These are phyloP conservation scores for Oscheius onirici DNA, from an alignment of 2,888 invertebrate species.

Conservation along the genomic window DNA sequence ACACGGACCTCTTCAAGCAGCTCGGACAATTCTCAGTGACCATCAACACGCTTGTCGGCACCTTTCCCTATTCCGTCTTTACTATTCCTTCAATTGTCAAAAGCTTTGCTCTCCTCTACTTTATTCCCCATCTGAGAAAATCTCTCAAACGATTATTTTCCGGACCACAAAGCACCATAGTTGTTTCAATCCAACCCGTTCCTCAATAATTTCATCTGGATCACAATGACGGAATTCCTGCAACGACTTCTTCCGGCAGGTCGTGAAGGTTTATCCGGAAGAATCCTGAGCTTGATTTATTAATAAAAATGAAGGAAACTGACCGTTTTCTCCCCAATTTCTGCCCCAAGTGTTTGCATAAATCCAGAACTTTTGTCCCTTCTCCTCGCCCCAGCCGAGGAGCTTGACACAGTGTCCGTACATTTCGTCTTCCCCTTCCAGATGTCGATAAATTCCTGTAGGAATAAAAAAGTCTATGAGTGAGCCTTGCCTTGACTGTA, in stretches of 20 bases:
- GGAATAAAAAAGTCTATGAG: background rate
- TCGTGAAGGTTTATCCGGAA: conserved; percentile 36
- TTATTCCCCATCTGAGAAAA: too few relatives aligned
- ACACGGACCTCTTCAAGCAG: too few relatives aligned
- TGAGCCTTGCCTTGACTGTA: conserved; percentile 40
- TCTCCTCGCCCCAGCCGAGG: conserved; percentile 59
- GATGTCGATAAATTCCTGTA: conserved; percentile 51
- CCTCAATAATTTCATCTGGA: too few relatives aligned
- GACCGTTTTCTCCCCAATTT: conserved; percentile 56
- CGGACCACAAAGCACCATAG: too few relatives aligned
- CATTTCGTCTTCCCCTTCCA: conserved; percentile 41
- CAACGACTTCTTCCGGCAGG: conserved; percentile 40
- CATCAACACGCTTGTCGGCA: too few relatives aligned
- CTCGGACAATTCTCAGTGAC: too few relatives aligned
- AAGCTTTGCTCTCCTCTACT: too few relatives aligned
- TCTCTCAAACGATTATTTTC: too few relatives aligned
- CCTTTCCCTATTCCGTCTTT: too few relatives aligned
- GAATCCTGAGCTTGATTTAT: conserved; percentile 38
- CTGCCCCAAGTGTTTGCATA: conserved; percentile 57
- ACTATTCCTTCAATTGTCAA: too few relatives aligned
- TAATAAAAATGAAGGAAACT: too few relatives aligned
- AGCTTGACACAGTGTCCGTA: conserved; percentile 60
- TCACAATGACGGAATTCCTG: conserved; percentile 9
- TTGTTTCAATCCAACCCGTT: too few relatives aligned
- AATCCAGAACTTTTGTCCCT: conserved; percentile 44